Evolutionary conservation across 2,888 invertebrate genomes (phyloP), one percentile per base, ranked within the genome.

Genomic region (Leptothorax acervorum): DNA sequence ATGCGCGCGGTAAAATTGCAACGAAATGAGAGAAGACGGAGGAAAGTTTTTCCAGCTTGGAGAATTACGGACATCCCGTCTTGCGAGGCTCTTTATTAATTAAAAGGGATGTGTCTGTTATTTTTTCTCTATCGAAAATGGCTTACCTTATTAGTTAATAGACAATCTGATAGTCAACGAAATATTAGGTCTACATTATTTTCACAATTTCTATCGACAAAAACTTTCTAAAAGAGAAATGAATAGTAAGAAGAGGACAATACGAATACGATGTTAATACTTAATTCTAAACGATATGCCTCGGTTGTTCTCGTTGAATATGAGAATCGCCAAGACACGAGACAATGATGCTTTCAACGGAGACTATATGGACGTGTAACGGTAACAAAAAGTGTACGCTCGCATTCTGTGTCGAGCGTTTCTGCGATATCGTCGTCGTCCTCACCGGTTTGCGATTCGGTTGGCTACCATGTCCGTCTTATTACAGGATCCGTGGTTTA

Each of bases 401-500:
- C 51, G 23, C 23, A 55, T 9, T 53, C 71, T 31, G 11, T 70
- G 48, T 62, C 63, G 45, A 53, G 23, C 45, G 23, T 23, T 48
- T 28, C n/a, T n/a, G 53, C 74, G 53, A 84, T 76, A 85, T 85
- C 86, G 83, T 86, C 51, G 60, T 15, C 82, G 63, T 63, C 55
- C 28, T 15, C 39, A 5, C 28, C 28, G 9, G 74, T 15, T 45
- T 82, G 12, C 84, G 87, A 87, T 81, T 85, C 79, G 86, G 66
- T 78, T 74, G 86, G 87, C 78, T 86, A 86, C 83, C 84, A 82
- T 55, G 71, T 85, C 70, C 82, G 88, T 86, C 86, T 90, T 89
- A 85, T 89, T 90, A 87, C 86, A 90, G 85, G 86, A 89, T 88
- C 79, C 86, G 85, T 89, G 84, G 81, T 89, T 90, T 87, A 88